phyloP scores from a whole-genome alignment of 1,140 invertebrate genomes.

The Rhyacophila brunnea region DNA sequence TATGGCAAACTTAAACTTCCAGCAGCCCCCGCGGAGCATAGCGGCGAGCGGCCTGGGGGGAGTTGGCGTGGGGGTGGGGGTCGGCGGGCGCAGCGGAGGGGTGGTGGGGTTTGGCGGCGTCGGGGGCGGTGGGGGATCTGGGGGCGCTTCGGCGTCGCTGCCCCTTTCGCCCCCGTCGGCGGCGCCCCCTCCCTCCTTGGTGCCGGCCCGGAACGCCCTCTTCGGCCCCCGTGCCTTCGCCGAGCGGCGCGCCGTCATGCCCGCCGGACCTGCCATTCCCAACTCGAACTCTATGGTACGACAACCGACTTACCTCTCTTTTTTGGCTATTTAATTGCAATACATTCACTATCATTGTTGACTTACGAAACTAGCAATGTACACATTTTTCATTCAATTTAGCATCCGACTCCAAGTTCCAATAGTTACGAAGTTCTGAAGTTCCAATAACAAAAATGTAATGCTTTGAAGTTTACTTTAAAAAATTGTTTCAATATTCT shows the following conservation, averaged over 20 bases:
- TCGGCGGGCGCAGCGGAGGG: slow-evolving; percentile 57
- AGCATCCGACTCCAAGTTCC: no score
- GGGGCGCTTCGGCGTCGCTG: slow-evolving; percentile 56
- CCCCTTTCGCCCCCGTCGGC: slow-evolving; percentile 45
- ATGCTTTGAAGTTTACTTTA: no score
- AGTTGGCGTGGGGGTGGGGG: slow-evolving; percentile 50
- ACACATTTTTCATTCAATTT: no score
- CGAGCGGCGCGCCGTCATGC: slow-evolving; percentile 71
- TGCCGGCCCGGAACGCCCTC: slow-evolving; percentile 57
- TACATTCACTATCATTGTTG: no score
- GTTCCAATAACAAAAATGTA: no score
- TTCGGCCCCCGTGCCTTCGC: slow-evolving; percentile 76
- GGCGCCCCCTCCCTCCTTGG: slow-evolving; percentile 50
- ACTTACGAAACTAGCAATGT: no score
- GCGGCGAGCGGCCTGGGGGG: slow-evolving; percentile 65
- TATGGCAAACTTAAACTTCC: slow-evolving; percentile 83
- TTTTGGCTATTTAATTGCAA: no score
- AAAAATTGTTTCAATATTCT: no score
- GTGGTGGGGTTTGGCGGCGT: slow-evolving; percentile 58
- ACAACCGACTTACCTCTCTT: no score
- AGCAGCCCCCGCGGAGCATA: slow-evolving; percentile 75
- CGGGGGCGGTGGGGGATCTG: slow-evolving; percentile 46
- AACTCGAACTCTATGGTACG: slow-evolving; percentile 59
- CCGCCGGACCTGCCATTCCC: slow-evolving; percentile 57
- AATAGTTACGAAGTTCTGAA: no score